Percentiles rank a stretch among this genome's conserved stretches.
Conservation (phyloP, 2,888 invertebrate genomes). For the Drosophila ustulata region DNA sequence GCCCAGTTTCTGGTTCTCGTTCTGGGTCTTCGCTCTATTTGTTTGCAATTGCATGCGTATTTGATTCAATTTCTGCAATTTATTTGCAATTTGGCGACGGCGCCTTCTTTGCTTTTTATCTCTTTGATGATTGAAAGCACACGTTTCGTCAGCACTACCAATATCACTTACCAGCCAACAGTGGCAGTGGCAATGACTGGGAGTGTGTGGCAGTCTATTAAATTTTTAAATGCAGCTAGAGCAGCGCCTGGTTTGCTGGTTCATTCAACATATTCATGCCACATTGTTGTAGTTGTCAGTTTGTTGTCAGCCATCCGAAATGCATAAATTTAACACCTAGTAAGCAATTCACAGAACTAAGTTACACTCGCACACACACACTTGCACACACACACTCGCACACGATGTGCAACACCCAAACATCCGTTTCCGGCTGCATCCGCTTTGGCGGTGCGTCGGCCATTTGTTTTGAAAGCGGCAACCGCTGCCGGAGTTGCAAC, state of each 20-base stretch:
- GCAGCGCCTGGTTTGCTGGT: neutral
- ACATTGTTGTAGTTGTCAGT: slow-evolving; percentile 65
- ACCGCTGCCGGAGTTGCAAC: slow-evolving; percentile 62
- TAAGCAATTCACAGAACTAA: slow-evolving; percentile 68
- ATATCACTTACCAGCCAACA: slow-evolving; percentile 37
- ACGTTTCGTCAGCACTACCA: slow-evolving; percentile 61
- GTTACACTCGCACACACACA: slow-evolving; percentile 31
- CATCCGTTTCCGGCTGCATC: slow-evolving; percentile 77
- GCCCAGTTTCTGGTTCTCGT: slow-evolving; percentile 22
- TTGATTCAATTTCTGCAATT: slow-evolving; percentile 84
- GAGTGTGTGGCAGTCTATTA: slow-evolving; percentile 48
- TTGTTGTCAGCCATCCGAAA: slow-evolving; percentile 75
- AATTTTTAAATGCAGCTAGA: slow-evolving; percentile 61
- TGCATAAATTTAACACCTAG: slow-evolving; percentile 80
- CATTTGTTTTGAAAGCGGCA: slow-evolving; percentile 73
- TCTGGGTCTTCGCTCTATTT: slow-evolving; percentile 61
- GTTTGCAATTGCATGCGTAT: slow-evolving; percentile 81
- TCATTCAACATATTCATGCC: slow-evolving; percentile 52
- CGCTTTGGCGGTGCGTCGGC: slow-evolving; percentile 66
- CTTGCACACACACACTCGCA: slow-evolving; percentile 42
- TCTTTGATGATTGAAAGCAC: slow-evolving; percentile 80
- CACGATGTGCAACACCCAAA: slow-evolving; percentile 78
- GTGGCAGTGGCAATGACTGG: neutral
- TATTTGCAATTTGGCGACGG: slow-evolving; percentile 82
- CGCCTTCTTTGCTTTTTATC: slow-evolving; percentile 70